phyloP scores from a whole-genome alignment of 2,888 invertebrate species.

The Monoplex corrugatus region DNA sequence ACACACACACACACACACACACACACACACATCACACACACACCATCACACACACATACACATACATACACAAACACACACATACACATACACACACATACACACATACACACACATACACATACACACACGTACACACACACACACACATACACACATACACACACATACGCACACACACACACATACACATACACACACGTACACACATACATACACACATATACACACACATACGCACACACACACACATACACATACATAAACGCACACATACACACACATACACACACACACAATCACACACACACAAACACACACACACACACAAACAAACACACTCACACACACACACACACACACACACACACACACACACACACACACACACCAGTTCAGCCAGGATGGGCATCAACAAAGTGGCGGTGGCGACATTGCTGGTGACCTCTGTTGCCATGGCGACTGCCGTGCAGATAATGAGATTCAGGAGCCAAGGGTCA shows the following conservation, averaged over 20 bases:
- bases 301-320: not conserved
- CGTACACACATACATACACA: conserved; percentile 14
- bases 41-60: not conserved
- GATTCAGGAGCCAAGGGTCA: conserved; percentile 45
- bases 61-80: not conserved
- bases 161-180: not conserved
- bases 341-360: conserved; percentile 26
- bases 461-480: conserved; percentile 45
- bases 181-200: conserved; percentile 15
- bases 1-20: conserved; percentile 21
- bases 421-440: conserved; percentile 55
- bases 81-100: not conserved
- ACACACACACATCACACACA: conserved; percentile 1
- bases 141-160: not conserved
- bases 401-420: conserved; percentile 52
- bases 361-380: conserved; percentile 32
- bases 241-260: not conserved
- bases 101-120: not conserved
- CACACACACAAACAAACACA: not conserved
- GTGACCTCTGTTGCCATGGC: conserved; percentile 53
- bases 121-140: not conserved
- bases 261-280: not conserved
- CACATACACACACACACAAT: conserved; percentile 22
- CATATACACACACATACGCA: conserved; percentile 11
- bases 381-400: conserved; percentile 52